A percentile compares a stretch with the other conserved stretches of the same genome.
These are phyloP conservation scores for Phaetusa simplex DNA, from an alignment of 2,113 vertebrate species.

Conservation along the genomic window DNA sequence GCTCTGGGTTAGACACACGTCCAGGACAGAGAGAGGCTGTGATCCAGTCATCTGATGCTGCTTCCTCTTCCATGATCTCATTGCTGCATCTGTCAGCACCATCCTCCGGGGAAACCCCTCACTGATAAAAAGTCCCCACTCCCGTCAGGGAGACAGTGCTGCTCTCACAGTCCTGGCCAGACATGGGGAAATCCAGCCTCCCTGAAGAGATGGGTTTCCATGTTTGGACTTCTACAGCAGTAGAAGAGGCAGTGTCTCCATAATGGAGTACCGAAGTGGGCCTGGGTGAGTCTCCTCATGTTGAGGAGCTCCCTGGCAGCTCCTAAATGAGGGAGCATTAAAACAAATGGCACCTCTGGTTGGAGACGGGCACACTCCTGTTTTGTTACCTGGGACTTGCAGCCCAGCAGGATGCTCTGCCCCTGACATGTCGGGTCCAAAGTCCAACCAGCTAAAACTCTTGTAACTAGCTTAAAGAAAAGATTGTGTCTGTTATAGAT, in stretches of 20 bases:
- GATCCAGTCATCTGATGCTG: background rate
- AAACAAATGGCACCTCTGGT: background rate
- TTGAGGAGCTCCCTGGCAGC: background rate
- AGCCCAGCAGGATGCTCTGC: background rate
- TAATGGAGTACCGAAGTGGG: rapidly evolving
- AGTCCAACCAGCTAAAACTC: background rate
- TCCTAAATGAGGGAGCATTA: background rate
- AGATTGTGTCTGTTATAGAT: background rate
- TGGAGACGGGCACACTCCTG: rapidly evolving
- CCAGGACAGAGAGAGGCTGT: background rate
- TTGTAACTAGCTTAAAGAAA: background rate
- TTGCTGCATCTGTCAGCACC: background rate
- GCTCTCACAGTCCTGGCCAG: background rate
- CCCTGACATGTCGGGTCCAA: background rate
- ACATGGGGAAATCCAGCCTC: background rate
- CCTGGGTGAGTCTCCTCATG: background rate
- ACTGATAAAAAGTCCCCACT: background rate
- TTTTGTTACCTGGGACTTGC: background rate
- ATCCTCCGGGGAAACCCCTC: background rate
- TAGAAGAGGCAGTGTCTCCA: background rate
- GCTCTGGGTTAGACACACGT: background rate
- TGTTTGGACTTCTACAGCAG: background rate
- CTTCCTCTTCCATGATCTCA: constrained; percentile 7
- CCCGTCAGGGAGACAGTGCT: background rate
- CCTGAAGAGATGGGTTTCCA: background rate